Conservation (phyloP, 2,888 invertebrate genomes). For the Ophion ellenae region DNA sequence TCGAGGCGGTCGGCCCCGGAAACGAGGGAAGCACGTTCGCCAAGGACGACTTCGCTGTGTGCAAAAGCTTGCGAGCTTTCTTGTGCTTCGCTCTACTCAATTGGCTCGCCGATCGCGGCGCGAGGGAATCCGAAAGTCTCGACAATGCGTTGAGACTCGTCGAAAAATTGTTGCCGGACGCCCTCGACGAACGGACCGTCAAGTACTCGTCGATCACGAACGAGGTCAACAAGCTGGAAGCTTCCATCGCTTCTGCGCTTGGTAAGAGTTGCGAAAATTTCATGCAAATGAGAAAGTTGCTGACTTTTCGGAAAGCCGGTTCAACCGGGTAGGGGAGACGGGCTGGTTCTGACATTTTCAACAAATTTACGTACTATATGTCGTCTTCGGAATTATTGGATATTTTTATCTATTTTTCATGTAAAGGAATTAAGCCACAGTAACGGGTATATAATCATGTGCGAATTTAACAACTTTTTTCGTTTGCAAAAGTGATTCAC, state of each 20-base stretch:
- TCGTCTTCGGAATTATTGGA: too few relatives aligned
- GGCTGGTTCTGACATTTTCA: too few relatives aligned
- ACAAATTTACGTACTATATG: too few relatives aligned
- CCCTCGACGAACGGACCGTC: constrained; percentile 72
- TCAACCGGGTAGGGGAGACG: too few relatives aligned
- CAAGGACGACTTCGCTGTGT: constrained; percentile 62
- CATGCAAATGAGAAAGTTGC: background rate
- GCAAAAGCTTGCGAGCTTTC: constrained; percentile 78
- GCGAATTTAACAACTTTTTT: too few relatives aligned
- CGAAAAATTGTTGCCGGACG: constrained; percentile 72
- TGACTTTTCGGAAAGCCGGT: background rate
- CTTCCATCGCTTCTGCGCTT: constrained; percentile 66
- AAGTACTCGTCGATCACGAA: constrained; percentile 72
- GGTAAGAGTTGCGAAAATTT: constrained; percentile 59
- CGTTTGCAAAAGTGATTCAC: too few relatives aligned
- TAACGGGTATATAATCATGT: too few relatives aligned
- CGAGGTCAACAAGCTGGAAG: constrained; percentile 75
- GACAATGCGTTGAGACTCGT: constrained; percentile 68
- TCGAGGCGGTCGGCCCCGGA: constrained; percentile 71
- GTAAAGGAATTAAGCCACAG: too few relatives aligned
- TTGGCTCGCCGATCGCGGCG: constrained; percentile 70
- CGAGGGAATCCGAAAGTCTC: constrained; percentile 34
- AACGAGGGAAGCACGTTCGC: constrained; percentile 72
- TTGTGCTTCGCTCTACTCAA: constrained; percentile 76
- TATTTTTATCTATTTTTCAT: too few relatives aligned